Conservation (phyloP, 2,888 invertebrate species). For the Eudemis profundana region DNA sequence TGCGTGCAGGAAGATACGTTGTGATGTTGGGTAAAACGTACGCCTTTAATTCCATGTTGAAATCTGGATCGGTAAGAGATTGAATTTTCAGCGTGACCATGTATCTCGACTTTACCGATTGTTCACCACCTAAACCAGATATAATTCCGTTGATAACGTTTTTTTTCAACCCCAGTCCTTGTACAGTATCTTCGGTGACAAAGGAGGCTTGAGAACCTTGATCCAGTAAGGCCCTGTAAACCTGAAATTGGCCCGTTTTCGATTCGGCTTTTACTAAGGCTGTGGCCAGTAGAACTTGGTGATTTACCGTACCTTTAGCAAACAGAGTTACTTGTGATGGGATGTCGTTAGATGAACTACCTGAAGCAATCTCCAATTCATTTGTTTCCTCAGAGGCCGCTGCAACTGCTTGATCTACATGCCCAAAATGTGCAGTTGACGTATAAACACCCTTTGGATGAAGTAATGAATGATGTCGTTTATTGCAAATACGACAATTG, state of each 20-base stretch:
- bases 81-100: background rate
- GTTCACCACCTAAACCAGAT: slow-evolving; percentile 47
- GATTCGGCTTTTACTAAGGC: background rate
- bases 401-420: slow-evolving; percentile 13
- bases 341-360: background rate
- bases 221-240: slow-evolving; percentile 49
- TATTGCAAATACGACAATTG: slow-evolving; percentile 22
- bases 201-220: too few relatives aligned
- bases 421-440: background rate
- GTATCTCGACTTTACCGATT: slow-evolving; percentile 21
- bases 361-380: background rate
- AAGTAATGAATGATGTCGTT: slow-evolving; percentile 30
- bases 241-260: slow-evolving; percentile 24
- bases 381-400: background rate
- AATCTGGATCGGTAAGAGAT: slow-evolving; percentile 1
- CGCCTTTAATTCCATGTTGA: background rate
- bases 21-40: slow-evolving; percentile 7
- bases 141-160: slow-evolving; percentile 39
- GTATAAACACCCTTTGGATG: slow-evolving; percentile 3
- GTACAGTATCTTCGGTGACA: slow-evolving; percentile 50
- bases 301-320: background rate
- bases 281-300: background rate
- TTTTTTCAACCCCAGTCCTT: slow-evolving; percentile 47
- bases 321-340: background rate
- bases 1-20: background rate